These are phyloP conservation scores for Gryllus longicercus DNA, from an alignment of 2,888 invertebrate genomes.

Conservation along the genomic window DNA sequence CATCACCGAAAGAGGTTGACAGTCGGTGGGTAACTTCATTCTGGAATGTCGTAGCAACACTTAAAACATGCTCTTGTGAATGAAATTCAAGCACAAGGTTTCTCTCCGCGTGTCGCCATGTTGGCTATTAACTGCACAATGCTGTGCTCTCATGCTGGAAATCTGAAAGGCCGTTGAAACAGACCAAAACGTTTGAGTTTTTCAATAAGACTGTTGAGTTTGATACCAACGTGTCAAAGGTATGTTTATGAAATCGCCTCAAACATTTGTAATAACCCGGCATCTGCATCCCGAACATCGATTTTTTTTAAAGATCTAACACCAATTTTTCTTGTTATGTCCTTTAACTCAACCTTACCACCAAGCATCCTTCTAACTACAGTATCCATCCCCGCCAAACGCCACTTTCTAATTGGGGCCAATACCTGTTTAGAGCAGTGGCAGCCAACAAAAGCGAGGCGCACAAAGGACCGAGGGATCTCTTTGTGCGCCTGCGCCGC, in stretches of 20 bases:
- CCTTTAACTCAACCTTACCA: no score
- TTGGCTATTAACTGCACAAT: neutral
- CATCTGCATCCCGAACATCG: neutral
- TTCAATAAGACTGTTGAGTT: neutral
- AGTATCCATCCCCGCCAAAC: no score
- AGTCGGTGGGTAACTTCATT: constrained; percentile 23
- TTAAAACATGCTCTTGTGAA: constrained; percentile 21
- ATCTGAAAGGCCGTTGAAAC: neutral
- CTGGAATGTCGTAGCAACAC: constrained; percentile 24
- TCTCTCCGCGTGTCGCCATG: constrained; percentile 3
- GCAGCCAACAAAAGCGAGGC: no score
- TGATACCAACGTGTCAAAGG: neutral
- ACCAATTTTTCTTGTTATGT: no score
- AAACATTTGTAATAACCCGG: neutral
- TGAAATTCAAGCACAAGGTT: constrained; percentile 21
- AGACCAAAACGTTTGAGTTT: constrained; percentile 20
- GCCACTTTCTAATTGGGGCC: no score
- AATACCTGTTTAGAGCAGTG: no score
- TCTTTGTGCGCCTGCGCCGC: no score
- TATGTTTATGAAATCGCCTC: neutral
- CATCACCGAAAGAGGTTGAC: constrained; percentile 23
- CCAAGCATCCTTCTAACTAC: no score
- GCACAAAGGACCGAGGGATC: no score
- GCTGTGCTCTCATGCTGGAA: constrained; percentile 21
- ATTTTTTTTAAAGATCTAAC: no score